Evolutionary conservation across 2,888 invertebrate species (phyloP).

Genomic region (Ochropleura plecta): DNA sequence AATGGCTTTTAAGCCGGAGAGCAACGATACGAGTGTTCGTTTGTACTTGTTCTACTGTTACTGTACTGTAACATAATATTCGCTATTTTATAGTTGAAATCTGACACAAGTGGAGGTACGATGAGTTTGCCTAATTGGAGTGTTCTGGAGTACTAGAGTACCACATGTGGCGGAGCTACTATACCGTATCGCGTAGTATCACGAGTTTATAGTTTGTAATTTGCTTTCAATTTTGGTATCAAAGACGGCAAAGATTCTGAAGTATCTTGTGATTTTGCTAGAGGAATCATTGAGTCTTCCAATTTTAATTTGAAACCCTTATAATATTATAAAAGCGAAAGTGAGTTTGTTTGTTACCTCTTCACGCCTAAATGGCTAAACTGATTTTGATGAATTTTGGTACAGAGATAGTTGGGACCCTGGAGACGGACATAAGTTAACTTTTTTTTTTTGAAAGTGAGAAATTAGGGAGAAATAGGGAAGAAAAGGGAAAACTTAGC

Average conservation of each 20-base stretch:
- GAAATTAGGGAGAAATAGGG: too few relatives aligned
- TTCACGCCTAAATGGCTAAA: too few relatives aligned
- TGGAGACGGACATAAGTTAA: too few relatives aligned
- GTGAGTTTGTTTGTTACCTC: too few relatives aligned
- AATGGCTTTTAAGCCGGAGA: background rate
- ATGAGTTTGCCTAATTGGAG: conserved; percentile 72
- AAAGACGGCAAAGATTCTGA: conserved; percentile 12
- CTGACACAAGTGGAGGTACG: conserved; percentile 64
- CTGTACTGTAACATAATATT: conserved; percentile 41
- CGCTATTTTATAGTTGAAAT: conserved; percentile 74
- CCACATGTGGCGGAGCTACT: conserved; percentile 40
- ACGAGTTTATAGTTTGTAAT: conserved; percentile 20
- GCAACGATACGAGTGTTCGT: background rate
- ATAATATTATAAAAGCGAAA: too few relatives aligned
- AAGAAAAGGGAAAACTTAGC: too few relatives aligned
- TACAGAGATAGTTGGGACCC: too few relatives aligned
- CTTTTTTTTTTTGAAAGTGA: too few relatives aligned
- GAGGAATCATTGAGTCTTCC: background rate
- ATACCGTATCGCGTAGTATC: conserved; percentile 10
- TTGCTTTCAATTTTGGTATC: conserved; percentile 32
- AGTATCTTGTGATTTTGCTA: background rate
- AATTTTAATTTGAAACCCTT: background rate
- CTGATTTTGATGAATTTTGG: too few relatives aligned
- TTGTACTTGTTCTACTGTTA: background rate
- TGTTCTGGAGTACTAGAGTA: conserved; percentile 49